A percentile compares a stretch with the other conserved stretches of the same genome.
These are phyloP conservation scores for Dione vanillae DNA, from an alignment of 2,888 invertebrate genomes.

Conservation along the genomic window DNA sequence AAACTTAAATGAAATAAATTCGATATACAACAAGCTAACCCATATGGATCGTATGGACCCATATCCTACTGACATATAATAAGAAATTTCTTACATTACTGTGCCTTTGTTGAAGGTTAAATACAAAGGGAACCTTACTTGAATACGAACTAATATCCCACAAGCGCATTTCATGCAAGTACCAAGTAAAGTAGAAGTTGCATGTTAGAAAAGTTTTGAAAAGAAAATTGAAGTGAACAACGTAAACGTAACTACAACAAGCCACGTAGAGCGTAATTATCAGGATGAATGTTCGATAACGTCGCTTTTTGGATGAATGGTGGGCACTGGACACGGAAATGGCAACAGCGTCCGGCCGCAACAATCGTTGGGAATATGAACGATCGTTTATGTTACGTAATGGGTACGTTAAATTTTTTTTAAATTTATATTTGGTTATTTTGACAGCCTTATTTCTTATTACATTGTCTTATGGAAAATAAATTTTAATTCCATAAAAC, in stretches of 20 bases:
- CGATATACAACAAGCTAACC: no score
- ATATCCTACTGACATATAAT: background rate
- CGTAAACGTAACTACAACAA: background rate
- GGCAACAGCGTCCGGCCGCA: constrained; percentile 74
- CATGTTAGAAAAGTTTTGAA: constrained; percentile 22
- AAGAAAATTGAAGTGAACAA: constrained; percentile 15
- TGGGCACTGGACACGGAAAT: constrained; percentile 69
- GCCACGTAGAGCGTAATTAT: constrained; percentile 55
- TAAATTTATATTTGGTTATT: background rate
- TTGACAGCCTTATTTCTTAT: no score
- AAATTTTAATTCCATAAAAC: no score
- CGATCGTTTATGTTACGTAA: constrained; percentile 19
- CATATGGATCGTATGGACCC: no score
- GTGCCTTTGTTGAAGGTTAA: background rate
- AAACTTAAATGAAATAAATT: no score
- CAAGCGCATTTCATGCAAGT: background rate
- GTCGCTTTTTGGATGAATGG: constrained; percentile 62
- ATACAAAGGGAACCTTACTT: background rate
- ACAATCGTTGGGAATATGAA: constrained; percentile 58
- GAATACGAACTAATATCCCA: background rate
- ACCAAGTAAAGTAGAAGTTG: background rate
- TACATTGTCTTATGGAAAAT: no score
- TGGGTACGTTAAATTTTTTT: constrained; percentile 3
- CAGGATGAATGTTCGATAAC: constrained; percentile 59
- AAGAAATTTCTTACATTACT: background rate